Evolutionary conservation across 2,888 invertebrate species (phyloP).

Genomic region (Epistrophe grossulariae): DNA sequence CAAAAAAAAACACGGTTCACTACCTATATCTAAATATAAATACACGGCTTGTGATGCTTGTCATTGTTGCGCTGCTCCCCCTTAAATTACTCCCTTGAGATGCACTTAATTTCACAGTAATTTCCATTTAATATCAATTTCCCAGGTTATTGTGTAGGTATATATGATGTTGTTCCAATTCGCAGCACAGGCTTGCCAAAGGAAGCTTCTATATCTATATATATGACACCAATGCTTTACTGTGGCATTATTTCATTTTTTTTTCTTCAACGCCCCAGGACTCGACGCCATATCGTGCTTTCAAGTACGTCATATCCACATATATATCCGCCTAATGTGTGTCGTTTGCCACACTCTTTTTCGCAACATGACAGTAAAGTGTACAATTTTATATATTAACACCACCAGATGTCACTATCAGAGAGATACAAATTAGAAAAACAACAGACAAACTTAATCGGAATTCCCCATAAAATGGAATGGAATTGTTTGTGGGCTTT

Average conservation of each 20-base stretch:
- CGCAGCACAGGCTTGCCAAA: not conserved
- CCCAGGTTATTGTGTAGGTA: constrained; percentile 17
- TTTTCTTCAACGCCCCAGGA: not conserved
- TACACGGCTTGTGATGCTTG: not conserved
- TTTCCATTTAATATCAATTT: constrained; percentile 74
- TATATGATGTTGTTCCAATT: not conserved
- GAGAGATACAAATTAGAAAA: constrained; percentile 44
- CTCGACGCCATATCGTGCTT: not conserved
- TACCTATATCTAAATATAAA: no score
- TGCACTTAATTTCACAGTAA: constrained; percentile 64
- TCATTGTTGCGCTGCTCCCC: constrained; percentile 36
- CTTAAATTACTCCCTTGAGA: constrained; percentile 67
- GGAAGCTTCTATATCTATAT: not conserved
- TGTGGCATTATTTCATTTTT: constrained; percentile 7
- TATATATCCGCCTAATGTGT: constrained; percentile 39
- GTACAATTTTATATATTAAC: constrained; percentile 13
- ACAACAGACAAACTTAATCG: constrained; percentile 13
- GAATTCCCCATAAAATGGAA: constrained; percentile 23
- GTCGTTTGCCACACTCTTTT: constrained; percentile 35
- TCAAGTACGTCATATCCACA: constrained; percentile 28
- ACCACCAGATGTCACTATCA: constrained; percentile 55
- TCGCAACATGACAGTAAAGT: constrained; percentile 20
- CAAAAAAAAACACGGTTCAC: constrained; percentile 42
- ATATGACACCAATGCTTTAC: not conserved
- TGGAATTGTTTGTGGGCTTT: constrained; percentile 18